Evolutionary conservation across 2,888 invertebrate genomes (phyloP), one percentile per base, ranked within the genome.

Genomic region (Syrphus vitripennis): DNA sequence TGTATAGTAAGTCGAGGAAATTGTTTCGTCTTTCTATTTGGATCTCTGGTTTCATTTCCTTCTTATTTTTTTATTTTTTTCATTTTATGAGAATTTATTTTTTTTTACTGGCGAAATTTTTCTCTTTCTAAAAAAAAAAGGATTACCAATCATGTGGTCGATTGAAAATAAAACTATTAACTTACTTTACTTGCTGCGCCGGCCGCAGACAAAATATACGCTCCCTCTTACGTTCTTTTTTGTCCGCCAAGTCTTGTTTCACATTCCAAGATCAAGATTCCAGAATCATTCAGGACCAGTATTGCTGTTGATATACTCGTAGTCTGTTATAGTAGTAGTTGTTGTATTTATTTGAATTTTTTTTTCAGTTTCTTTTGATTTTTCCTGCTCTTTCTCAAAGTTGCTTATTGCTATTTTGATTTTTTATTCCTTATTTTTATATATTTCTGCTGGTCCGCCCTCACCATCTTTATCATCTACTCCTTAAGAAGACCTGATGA

Each of bases 261-360:
- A 48, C 86, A 86, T 86, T 82, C 86, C 86, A 78, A 82, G 74
- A 86, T 82, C 86, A 78, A 86, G 84, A 84, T 84, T 84, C 76
- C 84, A 72, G 53, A 77, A 86, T 74, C 86, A 82, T 82, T 86
- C 69, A 86, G 77, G 77, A 86, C 82, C 78, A 78, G 86, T n/a
- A n/a, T n/a, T n/a, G n/a, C n/a, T n/a, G n/a, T 86, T 70, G 48
- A 37, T 16, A 77, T 61, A 53, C 59, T 61, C 16, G 3, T 21
- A n/a, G 12, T 40, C 21, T 9, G 3, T 31, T 48, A 34, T 21
- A 57, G 53, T 1, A 14, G 31, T 24, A 12, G 48, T 53, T 50
- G 55, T 72, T 50, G 48, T 61, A 34, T 21, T 50, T 61, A 34
- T 21, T 50, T 63, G 55, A 53, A 34, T 79, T 45, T 75, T n/a